Conservation (phyloP, 1,140 invertebrate species). For the Ylistrum balloti region DNA sequence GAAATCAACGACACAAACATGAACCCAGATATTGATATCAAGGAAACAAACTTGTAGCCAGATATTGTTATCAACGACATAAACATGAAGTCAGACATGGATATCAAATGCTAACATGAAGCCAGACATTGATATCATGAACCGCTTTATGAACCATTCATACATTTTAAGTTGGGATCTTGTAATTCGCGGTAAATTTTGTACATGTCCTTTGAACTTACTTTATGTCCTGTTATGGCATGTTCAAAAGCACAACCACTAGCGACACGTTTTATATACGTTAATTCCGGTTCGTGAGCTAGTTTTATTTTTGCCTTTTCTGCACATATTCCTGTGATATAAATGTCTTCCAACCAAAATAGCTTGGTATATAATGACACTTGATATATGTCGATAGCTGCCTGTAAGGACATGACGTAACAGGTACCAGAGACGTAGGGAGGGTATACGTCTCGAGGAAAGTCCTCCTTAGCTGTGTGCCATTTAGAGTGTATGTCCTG, state of each 20-base stretch:
- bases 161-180: neutral
- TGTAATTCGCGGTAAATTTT: conserved; percentile 65
- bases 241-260: conserved; percentile 65
- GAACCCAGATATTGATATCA: no score
- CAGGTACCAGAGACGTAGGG: conserved; percentile 80
- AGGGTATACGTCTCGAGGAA: conserved; percentile 76
- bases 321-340: conserved; percentile 79
- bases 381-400: conserved; percentile 73
- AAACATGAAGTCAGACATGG: no score
- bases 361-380: conserved; percentile 69
- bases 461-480: conserved; percentile 79
- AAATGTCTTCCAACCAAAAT: conserved; percentile 82
- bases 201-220: conserved; percentile 61
- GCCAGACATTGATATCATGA: no score
- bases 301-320: conserved; percentile 59
- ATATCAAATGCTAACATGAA: no score
- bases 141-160: neutral
- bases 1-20: no score
- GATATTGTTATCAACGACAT: no score
- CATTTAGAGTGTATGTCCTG: conserved; percentile 81
- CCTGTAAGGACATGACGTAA: conserved; percentile 77
- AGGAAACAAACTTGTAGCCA: no score
- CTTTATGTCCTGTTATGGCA: conserved; percentile 67
- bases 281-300: conserved; percentile 60
- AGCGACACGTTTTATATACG: conserved; percentile 47